These are phyloP conservation scores for Ispidina lecontei DNA, from an alignment of 2,797 vertebrate genomes.

Conservation along the genomic window DNA sequence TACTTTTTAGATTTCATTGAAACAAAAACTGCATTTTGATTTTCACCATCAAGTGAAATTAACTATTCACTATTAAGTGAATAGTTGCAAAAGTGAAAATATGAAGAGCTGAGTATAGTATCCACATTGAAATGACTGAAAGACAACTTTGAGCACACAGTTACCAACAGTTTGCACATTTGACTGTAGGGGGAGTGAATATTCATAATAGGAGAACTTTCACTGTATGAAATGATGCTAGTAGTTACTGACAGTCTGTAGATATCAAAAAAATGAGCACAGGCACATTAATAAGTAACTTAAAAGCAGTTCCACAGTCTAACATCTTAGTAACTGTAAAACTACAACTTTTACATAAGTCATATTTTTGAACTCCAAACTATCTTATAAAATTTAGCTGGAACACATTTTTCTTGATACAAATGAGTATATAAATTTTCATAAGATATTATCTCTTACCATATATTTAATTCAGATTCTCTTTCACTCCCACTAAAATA, in stretches of 20 bases:
- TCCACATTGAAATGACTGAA: neutral
- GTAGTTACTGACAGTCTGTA: constrained; percentile 63
- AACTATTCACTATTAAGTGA: neutral
- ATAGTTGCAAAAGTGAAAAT: neutral
- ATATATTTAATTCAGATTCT: constrained; percentile 81
- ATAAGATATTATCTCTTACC: constrained; percentile 79
- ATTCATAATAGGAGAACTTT: constrained; percentile 70
- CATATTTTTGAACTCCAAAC: constrained; percentile 71
- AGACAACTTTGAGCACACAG: constrained; percentile 21
- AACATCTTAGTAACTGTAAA: constrained; percentile 71
- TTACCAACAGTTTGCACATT: constrained; percentile 70
- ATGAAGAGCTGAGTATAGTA: neutral
- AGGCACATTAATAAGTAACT: constrained; percentile 62
- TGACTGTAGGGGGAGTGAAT: constrained; percentile 79
- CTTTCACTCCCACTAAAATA: constrained; percentile 80
- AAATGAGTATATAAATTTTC: constrained; percentile 81
- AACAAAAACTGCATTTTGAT: neutral
- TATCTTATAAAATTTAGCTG: constrained; percentile 72
- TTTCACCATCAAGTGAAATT: neutral
- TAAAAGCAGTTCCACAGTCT: constrained; percentile 69
- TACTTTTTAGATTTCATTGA: neutral
- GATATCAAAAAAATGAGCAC: constrained; percentile 71
- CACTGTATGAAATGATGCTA: constrained; percentile 34
- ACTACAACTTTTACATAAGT: constrained; percentile 63
- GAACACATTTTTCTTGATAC: constrained; percentile 76